Conservation (phyloP, 2,888 invertebrate species). For the Perizoma affinitatum region DNA sequence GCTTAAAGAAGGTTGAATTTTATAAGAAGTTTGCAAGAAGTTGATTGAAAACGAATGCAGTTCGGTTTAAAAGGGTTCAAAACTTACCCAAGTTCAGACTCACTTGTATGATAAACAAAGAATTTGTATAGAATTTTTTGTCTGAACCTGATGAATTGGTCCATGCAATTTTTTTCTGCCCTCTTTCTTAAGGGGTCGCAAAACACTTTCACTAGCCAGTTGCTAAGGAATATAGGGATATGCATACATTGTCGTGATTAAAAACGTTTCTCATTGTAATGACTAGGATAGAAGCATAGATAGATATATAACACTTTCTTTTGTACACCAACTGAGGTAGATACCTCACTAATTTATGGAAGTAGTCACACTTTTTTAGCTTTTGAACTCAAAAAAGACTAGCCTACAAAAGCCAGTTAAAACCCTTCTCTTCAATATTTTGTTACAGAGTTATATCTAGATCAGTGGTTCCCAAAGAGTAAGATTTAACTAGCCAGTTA, state of each 20-base stretch:
- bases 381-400: too few species aligned
- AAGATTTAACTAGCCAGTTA: too few species aligned
- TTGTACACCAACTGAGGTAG: too few species aligned
- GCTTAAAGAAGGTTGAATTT: slow-evolving; percentile 39
- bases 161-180: slow-evolving; percentile 27
- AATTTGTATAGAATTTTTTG: slow-evolving; percentile 71
- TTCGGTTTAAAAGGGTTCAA: slow-evolving; percentile 61
- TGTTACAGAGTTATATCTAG: too few species aligned
- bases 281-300: too few species aligned
- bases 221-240: slow-evolving; percentile 21
- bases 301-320: too few species aligned
- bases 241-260: background rate
- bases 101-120: slow-evolving; percentile 71
- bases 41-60: slow-evolving; percentile 79
- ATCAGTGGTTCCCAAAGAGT: too few species aligned
- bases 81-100: slow-evolving; percentile 46
- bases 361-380: too few species aligned
- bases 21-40: slow-evolving; percentile 62
- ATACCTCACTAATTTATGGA: too few species aligned
- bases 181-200: slow-evolving; percentile 20
- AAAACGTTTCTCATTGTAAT: too few species aligned
- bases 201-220: slow-evolving; percentile 34
- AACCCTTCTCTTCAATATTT: too few species aligned
- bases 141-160: slow-evolving; percentile 53
- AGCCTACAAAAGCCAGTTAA: too few species aligned